phyloP scores from a whole-genome alignment of 2,797 vertebrate genomes.

The Psittacula echo region DNA sequence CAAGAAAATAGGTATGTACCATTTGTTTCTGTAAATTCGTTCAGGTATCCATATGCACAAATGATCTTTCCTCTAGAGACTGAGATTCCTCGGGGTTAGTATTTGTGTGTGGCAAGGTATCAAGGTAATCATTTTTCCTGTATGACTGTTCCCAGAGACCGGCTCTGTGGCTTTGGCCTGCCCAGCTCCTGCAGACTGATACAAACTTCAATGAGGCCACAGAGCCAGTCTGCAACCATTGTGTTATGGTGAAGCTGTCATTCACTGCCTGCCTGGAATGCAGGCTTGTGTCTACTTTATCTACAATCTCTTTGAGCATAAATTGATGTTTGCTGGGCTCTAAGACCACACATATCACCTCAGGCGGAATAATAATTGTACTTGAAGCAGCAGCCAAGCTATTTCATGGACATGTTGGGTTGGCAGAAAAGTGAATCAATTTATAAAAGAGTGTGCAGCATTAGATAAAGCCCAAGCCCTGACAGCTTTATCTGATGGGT shows the following conservation, averaged over 20 bases:
- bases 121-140: not conserved
- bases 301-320: slow-evolving; percentile 46
- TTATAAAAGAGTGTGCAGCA: slow-evolving; percentile 72
- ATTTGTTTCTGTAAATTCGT: not conserved
- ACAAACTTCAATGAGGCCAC: not conserved
- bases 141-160: not conserved
- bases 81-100: not conserved
- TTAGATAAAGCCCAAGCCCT: slow-evolving; percentile 73
- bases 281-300: slow-evolving; percentile 43
- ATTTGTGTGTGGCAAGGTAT: not conserved
- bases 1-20: accelerated
- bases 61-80: not conserved
- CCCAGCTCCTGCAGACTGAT: not conserved
- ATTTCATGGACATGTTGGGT: slow-evolving; percentile 73
- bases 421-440: slow-evolving; percentile 78
- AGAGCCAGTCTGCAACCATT: not conserved
- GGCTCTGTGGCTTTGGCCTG: not conserved
- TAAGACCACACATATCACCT: slow-evolving; percentile 70
- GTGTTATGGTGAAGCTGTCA: not conserved
- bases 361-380: slow-evolving; percentile 73
- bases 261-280: slow-evolving; percentile 13
- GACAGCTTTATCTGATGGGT: slow-evolving; percentile 73
- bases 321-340: slow-evolving; percentile 63
- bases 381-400: slow-evolving; percentile 69
- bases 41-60: not conserved